Conservation (phyloP, 35 echinoderm and acorn worm species). For the Diadema setosum region DNA sequence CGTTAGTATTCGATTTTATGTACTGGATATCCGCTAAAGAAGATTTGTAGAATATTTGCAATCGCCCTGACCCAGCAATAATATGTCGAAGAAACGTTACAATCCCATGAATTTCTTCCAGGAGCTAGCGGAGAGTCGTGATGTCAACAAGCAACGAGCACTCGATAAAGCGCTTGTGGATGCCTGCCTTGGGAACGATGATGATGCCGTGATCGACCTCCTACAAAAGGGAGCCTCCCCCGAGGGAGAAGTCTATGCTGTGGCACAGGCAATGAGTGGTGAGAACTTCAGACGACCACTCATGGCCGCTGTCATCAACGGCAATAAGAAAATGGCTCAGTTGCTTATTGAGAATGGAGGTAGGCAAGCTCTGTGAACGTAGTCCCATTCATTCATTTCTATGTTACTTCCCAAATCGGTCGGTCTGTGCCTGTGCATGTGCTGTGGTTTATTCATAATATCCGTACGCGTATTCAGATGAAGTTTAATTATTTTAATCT, state of each 20-base stretch:
- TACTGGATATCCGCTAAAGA: no score
- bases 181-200: neutral
- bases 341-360: constrained; percentile 83
- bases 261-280: constrained; percentile 22
- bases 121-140: neutral
- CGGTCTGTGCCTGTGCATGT: no score
- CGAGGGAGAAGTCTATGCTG: constrained; percentile 43
- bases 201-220: constrained; percentile 77
- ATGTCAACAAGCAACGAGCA: neutral
- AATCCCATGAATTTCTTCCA: constrained; percentile 29
- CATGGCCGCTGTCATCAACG: constrained; percentile 49
- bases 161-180: neutral
- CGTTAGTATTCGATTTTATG: no score
- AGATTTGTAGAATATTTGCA: no score
- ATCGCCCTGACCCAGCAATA: neutral
- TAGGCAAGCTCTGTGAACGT: no score
- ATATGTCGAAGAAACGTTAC: neutral
- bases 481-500: no score
- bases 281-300: constrained; percentile 84
- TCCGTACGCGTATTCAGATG: no score
- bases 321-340: constrained; percentile 62
- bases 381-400: no score
- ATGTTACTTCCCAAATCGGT: no score
- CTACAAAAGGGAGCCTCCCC: constrained; percentile 86
- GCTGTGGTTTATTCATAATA: no score